phyloP scores from a whole-genome alignment of 2,797 vertebrate genomes.

The Pseudopleuronectes americanus region DNA sequence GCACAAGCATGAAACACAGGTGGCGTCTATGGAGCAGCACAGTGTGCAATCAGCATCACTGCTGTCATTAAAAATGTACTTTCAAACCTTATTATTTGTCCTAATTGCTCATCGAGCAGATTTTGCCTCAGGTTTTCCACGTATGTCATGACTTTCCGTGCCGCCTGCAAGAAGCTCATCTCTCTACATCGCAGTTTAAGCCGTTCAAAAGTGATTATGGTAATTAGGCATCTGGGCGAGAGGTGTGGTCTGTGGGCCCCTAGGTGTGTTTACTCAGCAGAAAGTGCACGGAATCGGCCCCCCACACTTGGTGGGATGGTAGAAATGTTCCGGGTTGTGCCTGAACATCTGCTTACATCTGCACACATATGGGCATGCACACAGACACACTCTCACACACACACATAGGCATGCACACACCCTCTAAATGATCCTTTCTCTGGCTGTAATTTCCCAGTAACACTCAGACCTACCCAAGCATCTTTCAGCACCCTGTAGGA shows the following conservation, averaged over 20 bases:
- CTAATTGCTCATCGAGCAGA: conserved; percentile 23
- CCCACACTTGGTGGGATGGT: conserved; percentile 53
- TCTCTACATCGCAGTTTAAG: conserved; percentile 52
- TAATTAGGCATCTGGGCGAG: conserved; percentile 71
- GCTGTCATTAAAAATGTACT: conserved; percentile 39
- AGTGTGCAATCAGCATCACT: conserved; percentile 18
- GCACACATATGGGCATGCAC: neutral
- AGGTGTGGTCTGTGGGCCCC: conserved; percentile 56
- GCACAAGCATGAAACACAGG: conserved; percentile 5
- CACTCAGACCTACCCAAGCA: conserved; percentile 50
- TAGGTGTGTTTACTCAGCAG: conserved; percentile 73
- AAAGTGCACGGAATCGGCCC: conserved; percentile 56
- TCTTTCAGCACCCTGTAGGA: conserved; percentile 50
- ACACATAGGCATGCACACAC: neutral
- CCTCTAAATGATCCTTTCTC: conserved; percentile 48
- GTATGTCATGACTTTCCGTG: conserved; percentile 35
- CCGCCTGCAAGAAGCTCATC: conserved; percentile 28
- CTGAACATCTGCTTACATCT: conserved; percentile 68
- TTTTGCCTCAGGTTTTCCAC: conserved; percentile 13
- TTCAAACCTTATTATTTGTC: conserved; percentile 22
- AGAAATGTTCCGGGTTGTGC: conserved; percentile 45
- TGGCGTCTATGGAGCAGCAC: conserved; percentile 16
- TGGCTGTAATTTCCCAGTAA: conserved; percentile 57
- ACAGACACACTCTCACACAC: neutral
- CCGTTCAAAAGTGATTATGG: conserved; percentile 67